phyloP scores from a whole-genome alignment of 1,140 invertebrate species.

The Bactericera cockerelli region DNA sequence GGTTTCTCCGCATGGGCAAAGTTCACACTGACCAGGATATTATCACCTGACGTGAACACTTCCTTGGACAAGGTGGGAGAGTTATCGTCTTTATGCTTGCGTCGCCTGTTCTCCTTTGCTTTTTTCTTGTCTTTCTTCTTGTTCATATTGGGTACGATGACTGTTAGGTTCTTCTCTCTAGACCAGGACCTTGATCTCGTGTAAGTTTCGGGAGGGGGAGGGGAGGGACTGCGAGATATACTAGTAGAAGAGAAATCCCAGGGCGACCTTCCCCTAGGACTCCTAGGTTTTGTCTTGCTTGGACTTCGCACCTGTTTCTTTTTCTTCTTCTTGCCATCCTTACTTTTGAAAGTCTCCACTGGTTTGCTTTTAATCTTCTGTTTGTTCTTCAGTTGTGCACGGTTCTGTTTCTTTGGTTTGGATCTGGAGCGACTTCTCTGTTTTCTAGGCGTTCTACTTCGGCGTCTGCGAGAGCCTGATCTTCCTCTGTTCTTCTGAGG shows the following conservation, averaged over 20 bases:
- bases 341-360: conserved; percentile 16
- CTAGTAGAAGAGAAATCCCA: conserved; percentile 9
- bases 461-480: conserved; percentile 26
- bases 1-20: conserved; percentile 35
- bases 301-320: background rate
- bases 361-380: conserved; percentile 19
- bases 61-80: conserved; percentile 60
- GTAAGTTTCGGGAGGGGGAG: conserved; percentile 7
- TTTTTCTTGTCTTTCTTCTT: conserved; percentile 23
- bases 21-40: conserved; percentile 79
- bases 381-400: conserved; percentile 20
- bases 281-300: too few relatives aligned
- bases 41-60: conserved; percentile 79
- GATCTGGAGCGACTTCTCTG: conserved; percentile 19
- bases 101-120: conserved; percentile 12
- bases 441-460: conserved; percentile 24
- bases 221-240: conserved; percentile 10
- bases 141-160: conserved; percentile 17
- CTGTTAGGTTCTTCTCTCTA: conserved; percentile 15
- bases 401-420: conserved; percentile 17
- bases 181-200: conserved; percentile 4
- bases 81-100: conserved; percentile 10
- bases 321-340: conserved; percentile 19
- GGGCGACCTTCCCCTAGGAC: background rate
- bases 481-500: conserved; percentile 20